Base-by-base conservation (phyloP, 2,113 vertebrate species). In the Arenaria interpres region DNA sequence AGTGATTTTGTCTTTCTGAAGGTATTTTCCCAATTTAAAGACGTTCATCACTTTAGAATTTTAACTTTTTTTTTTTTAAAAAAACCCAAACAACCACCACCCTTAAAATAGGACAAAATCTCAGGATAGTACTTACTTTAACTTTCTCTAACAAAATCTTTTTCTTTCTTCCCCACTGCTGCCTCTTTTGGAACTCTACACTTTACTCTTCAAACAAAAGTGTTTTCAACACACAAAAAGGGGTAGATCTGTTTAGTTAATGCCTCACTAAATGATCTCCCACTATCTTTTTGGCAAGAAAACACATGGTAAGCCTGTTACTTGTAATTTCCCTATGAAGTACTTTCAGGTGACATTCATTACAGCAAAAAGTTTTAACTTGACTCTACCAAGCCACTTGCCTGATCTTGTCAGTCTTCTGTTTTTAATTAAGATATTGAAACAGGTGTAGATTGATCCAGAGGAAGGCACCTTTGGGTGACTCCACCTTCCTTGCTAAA, bases 351-450 rank as follows among this genome's bases (percentile, higher is more conserved):
- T n/a, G 46, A 14, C 33, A 28, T 10, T 62, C 33, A 39, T 56
- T 83, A 81, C 62, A 93, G 69, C 41, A 85, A 80, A 80, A 17
- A 7, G 20, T 78, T 62, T 89, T 94, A 80, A 57, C 76, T 54
- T 59, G 7, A 20, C 8, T 86, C 53, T 93, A 71, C 27, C 10
- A 85, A 21, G 33, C 22, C 19, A 81, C 32, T 95, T 93, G 6
- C 43, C 73, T 41, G 28, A 80, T 50, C 68, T 92, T 91, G 5
- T 81, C 56, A 63, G 35, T 51, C 39, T 93, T n/a, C 4, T 51
- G 2, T 68, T 73, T 69, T n/a, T 62, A 91, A 96, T 86, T 93
- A 78, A 94, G 95, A 89, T 76, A 89, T 57, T 50, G 72, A 66
- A 92, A 32, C 46, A 64, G 21, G 20, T 89, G 22, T 54, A 76